Evolutionary conservation across 1,140 invertebrate genomes (phyloP), one percentile per base, ranked within the genome.

Genomic region (Ylistrum balloti): DNA sequence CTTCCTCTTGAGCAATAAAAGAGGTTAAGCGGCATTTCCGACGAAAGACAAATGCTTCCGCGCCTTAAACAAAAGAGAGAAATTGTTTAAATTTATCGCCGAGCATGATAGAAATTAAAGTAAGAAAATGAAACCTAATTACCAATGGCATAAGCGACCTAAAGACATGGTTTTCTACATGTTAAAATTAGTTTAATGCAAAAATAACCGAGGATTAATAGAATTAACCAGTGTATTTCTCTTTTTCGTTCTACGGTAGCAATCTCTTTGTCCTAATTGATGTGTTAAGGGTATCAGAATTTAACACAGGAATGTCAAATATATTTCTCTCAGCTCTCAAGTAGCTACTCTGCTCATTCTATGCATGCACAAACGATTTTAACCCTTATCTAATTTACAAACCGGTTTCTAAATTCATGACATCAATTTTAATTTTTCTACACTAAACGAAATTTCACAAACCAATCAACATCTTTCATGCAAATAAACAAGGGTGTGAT

Each of bases 91-190:
- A 74, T 74, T 74, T 74, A 74, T 74, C 56, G 56, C 56, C 56
- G n/a, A 74, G 56, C 56, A 74, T 74, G 56, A 74, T 74, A 74
- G 56, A 74, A 74, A 74, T 74, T 74, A 74, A 74, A 74, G 56
- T 74, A 74, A 74, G 56, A 74, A 74, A 74, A 74, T 74, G 56
- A 74, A 74, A 74, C 56, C 56, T 74, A 74, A 74, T 74, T 74
- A 74, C 56, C 0, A 11, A 74, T 74, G 56, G 56, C 56, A 74
- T 74, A 74, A 74, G 56, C 56, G 56, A 74, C 56, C 56, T 74
- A 74, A 74, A n/a, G 56, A 74, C 56, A 74, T 74, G 56, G 56
- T 74, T 74, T 74, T 74, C 56, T 74, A 28, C 56, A 74, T 74
- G 56, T 74, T 74, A n/a, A 74, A 74, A 74, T 74, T 74, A 74